These are phyloP conservation scores for Astropecten irregularis DNA, from an alignment of 53 echinoderm and acorn worm species.

Conservation along the genomic window DNA sequence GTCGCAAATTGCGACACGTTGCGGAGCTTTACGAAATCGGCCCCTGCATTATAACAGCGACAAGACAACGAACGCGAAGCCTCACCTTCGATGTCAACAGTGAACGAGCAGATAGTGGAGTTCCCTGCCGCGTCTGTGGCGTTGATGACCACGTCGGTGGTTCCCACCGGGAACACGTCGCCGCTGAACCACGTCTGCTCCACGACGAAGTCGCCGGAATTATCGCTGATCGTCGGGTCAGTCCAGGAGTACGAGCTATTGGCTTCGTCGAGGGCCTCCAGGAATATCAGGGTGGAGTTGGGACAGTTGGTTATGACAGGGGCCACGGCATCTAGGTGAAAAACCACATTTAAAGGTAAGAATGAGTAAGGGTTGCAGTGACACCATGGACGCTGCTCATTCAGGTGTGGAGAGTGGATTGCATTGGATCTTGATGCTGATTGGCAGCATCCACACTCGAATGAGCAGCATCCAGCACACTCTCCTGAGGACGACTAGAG, in stretches of 20 bases:
- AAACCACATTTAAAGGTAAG: too few relatives aligned
- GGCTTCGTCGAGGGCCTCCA: background rate
- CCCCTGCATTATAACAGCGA: too few relatives aligned
- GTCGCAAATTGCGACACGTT: too few relatives aligned
- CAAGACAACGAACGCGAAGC: too few relatives aligned
- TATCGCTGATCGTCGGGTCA: background rate
- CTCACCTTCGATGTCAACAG: background rate
- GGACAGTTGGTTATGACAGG: background rate
- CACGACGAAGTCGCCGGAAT: background rate
- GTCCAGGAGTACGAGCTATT: background rate
- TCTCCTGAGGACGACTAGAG: too few relatives aligned
- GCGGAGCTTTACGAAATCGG: too few relatives aligned
- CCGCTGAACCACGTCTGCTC: background rate
- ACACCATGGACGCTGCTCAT: too few relatives aligned
- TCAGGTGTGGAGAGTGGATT: too few relatives aligned
- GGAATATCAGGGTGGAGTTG: background rate
- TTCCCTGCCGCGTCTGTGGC: conserved; percentile 10
- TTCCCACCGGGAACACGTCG: background rate
- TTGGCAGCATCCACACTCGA: too few relatives aligned
- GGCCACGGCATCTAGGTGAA: background rate
- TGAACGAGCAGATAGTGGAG: conserved; percentile 14
- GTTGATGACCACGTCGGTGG: background rate
- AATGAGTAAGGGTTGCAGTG: too few relatives aligned
- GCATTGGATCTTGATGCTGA: too few relatives aligned
- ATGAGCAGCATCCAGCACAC: too few relatives aligned